Base-by-base conservation (phyloP, 2,797 vertebrate genomes). In the Aulostomus chinensis region DNA sequence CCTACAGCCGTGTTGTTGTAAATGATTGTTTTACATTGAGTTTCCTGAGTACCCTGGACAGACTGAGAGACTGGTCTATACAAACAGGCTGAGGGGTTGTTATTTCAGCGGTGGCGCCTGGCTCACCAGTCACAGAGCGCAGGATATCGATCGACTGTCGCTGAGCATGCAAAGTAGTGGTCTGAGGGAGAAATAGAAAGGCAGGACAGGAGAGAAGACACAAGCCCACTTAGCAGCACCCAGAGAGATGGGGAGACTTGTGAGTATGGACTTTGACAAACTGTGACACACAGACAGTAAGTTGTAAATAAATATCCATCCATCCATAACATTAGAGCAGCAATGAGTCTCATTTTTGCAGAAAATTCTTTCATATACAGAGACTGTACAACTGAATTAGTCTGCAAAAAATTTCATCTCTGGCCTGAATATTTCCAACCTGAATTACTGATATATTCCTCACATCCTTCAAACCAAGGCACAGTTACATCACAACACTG, bases 101-200 rank as follows among this genome's bases (percentile, higher is more conserved):
- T 86, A 85, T 87, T 88, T 77, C 76, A 82, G 71, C 24, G 3
- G 30, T 47, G 68, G 77, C 29, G 70, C 49, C 71, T 16, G 63
- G 35, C 65, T 67, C 62, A 22, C 52, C 68, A 67, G 58, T 77
- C 74, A 64, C 66, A 45, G 65, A 64, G 72, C 64, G 69, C 56
- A 33, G 70, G 33, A 31, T 81, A 86, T 88, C 34, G 75, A 88
- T 83, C 65, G 63, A 51, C 74, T 57, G 80, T 78, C 63, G 63
- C 81, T 58, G 68, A 76, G 76, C 76, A 87, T 86, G 84, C 79
- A 90, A 85, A 87, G 80, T 77, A 78, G 78, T 67, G 11, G 47
- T 56, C 80, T 83, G 78, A 80, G 77, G 73, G 78, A 82, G 76
- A 86, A 65, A 70, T 58, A 57, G 71, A 80, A 40, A 71, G 63